Base-by-base conservation (phyloP, 2,888 invertebrate genomes). In the Eristalinus sepulchralis region DNA sequence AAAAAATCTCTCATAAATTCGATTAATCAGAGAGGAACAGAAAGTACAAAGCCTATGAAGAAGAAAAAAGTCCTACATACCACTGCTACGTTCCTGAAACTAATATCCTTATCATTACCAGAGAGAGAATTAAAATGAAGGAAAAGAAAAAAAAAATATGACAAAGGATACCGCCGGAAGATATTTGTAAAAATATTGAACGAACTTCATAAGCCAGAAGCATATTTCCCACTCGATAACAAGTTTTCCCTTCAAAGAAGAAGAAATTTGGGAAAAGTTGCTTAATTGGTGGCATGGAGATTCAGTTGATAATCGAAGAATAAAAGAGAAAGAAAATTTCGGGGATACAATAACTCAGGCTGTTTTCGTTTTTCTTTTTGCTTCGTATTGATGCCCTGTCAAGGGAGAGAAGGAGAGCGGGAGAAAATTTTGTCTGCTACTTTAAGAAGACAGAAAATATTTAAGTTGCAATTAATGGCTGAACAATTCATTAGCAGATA, bases 181-280 rank as follows among this genome's bases (percentile, higher is more conserved):
- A n/a, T n/a, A 83, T 55, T 62, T 63, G n/a, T n/a, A 55, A 62
- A 67, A 78, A 72, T 68, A 78, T 78, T 53, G 62, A 83, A 83
- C 62, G 24, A 78, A 73, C 67, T 72, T 11, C n/a, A 68, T 83
- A 60, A 68, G 66, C 72, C 67, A 68, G 67, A 47, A 73, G 83
- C 62, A 59, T 22, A 57, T 77, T 67, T 27, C 68, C 62, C 62
- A 47, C 72, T 78, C 62, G 83, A 83, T 83, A 75, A 77, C 36
- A 83, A 78, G 78, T 83, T 78, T 72, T 71, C 22, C 24, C 17
- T 67, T 13, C 13, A 31, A 62, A 80, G 57, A 27, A 36, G 39
- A 57, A 39, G 9, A 27, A 67, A 5, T 47, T 47, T 13, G 31
- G 64, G n/a, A 62, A 79, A 83, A 83, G 36, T 83, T 83, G 68